phyloP scores from a whole-genome alignment of 2,113 vertebrate genomes.

The Eubucco bourcierii region DNA sequence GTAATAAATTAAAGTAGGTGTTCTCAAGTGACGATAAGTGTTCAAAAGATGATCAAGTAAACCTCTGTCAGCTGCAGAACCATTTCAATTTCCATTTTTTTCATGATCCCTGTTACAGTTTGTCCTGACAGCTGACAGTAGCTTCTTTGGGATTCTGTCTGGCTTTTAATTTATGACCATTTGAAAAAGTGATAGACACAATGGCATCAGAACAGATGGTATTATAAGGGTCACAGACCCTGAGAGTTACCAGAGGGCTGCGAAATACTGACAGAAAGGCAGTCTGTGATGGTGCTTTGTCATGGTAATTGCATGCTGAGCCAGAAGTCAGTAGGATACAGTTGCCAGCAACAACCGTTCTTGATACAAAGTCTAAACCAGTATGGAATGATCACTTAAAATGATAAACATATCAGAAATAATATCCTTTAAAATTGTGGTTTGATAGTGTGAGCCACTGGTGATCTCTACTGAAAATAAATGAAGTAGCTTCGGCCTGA shows the following conservation, averaged over 20 bases:
- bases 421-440: slow-evolving; percentile 23
- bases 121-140: background rate
- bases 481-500: background rate
- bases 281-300: slow-evolving; percentile 18
- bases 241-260: background rate
- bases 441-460: background rate
- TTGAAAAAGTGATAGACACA: slow-evolving; percentile 14
- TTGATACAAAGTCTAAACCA: background rate
- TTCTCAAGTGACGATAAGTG: background rate
- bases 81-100: background rate
- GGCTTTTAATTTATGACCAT: slow-evolving; percentile 17
- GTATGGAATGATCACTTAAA: slow-evolving; percentile 7
- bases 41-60: background rate
- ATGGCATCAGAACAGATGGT: background rate
- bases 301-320: background rate
- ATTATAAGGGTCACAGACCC: background rate
- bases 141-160: slow-evolving; percentile 4
- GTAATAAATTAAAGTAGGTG: background rate
- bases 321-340: slow-evolving; percentile 14
- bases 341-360: slow-evolving; percentile 36
- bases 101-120: background rate
- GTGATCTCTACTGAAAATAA: background rate
- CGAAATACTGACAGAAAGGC: background rate
- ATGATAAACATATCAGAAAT: background rate
- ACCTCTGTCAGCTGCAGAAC: background rate